Conservation (phyloP, 2,888 invertebrate species). For the Drosophila cognata region DNA sequence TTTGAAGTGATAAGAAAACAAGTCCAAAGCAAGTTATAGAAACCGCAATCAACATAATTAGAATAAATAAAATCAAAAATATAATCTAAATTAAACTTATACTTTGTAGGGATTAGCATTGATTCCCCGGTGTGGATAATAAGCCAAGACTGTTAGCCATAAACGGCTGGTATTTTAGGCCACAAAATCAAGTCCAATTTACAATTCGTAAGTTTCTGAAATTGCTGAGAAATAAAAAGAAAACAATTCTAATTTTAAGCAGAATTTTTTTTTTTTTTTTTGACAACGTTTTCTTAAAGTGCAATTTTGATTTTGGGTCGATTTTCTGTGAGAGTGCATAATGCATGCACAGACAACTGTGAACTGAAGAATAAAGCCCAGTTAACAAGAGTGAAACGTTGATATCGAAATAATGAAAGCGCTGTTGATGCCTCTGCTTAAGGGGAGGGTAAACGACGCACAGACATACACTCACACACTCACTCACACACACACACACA, state of each 20-base stretch:
- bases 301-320: not conserved
- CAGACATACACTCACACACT: not conserved
- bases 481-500: conserved; percentile 10
- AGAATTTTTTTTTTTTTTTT: too few species aligned
- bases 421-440: not conserved
- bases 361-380: conserved; percentile 11
- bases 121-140: not conserved
- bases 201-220: not conserved
- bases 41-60: not conserved
- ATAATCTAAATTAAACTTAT: not conserved
- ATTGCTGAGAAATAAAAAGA: not conserved
- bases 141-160: not conserved
- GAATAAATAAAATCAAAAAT: not conserved
- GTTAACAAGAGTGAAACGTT: conserved; percentile 30
- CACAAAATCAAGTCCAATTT: not conserved
- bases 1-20: not conserved
- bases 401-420: conserved; percentile 37
- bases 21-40: accelerated
- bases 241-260: not conserved
- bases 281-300: not conserved
- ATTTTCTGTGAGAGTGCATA: not conserved
- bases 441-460: not conserved
- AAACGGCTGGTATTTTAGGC: not conserved
- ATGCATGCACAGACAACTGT: conserved; percentile 1
- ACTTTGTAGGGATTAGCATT: not conserved